Percentiles rank a stretch among this genome's conserved stretches.
Conservation (phyloP, 2,888 invertebrate species). For the Cephalotes varians region DNA sequence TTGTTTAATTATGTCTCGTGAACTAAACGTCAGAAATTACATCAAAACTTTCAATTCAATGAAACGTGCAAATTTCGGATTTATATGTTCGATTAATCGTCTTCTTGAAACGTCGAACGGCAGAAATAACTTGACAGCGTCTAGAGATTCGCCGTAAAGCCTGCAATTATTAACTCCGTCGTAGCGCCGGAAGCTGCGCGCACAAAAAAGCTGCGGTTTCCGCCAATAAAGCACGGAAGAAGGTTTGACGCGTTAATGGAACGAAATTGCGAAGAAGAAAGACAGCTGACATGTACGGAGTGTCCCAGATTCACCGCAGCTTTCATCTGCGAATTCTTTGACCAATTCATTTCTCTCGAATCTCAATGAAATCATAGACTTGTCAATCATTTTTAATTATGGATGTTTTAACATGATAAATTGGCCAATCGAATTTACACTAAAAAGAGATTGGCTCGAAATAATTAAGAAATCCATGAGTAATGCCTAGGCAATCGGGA, state of each 20-base stretch:
- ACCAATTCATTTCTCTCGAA: not conserved
- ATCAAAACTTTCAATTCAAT: not conserved
- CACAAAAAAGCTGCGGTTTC: constrained; percentile 34
- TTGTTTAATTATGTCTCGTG: not conserved
- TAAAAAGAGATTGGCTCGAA: not conserved
- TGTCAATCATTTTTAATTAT: not conserved
- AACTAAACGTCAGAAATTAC: not conserved
- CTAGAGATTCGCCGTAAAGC: not conserved
- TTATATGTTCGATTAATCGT: constrained; percentile 9
- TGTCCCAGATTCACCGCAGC: constrained; percentile 4
- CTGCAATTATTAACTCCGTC: constrained; percentile 37
- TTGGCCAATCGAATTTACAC: not conserved
- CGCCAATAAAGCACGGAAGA: constrained; percentile 59
- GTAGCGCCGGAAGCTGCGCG: constrained; percentile 11
- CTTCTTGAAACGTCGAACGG: constrained; percentile 1
- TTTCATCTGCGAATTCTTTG: not conserved
- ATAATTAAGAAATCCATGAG: not conserved
- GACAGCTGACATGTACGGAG: constrained; percentile 61
- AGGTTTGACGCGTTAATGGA: constrained; percentile 65
- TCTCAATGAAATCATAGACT: not conserved
- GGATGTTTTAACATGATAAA: not conserved
- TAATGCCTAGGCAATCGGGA: not conserved
- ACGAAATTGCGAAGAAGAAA: constrained; percentile 61
- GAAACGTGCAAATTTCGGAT: not conserved
- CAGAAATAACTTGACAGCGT: constrained; percentile 21